phyloP scores from a whole-genome alignment of 2,113 vertebrate genomes.

The Struthio camelus region DNA sequence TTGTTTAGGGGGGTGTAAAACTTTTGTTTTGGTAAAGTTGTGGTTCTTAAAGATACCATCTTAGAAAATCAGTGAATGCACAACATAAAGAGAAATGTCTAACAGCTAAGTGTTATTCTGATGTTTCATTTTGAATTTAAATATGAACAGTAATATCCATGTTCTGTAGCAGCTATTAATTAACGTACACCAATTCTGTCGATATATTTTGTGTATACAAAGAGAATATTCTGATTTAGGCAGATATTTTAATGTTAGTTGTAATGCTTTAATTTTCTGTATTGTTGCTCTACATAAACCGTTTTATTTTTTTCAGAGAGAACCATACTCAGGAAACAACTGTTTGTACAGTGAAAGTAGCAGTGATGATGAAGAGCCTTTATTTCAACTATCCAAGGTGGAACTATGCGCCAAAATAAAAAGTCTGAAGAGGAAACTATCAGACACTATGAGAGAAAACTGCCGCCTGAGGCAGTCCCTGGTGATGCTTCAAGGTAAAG shows the following conservation, averaged over 20 bases:
- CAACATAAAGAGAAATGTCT: neutral
- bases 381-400: slow-evolving; percentile 77
- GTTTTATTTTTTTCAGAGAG: slow-evolving; percentile 52
- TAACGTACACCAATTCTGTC: neutral
- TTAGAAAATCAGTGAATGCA: neutral
- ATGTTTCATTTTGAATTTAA: neutral
- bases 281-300: neutral
- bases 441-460: slow-evolving; percentile 74
- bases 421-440: slow-evolving; percentile 74
- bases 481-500: slow-evolving; percentile 79
- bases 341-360: slow-evolving; percentile 74
- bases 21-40: neutral
- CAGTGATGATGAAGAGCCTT: slow-evolving; percentile 77
- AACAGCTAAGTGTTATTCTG: neutral
- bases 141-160: neutral
- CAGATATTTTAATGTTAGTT: neutral
- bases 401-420: slow-evolving; percentile 76
- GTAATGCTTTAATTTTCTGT: neutral
- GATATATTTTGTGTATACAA: neutral
- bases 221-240: neutral
- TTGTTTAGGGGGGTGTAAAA: neutral
- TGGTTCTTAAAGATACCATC: neutral
- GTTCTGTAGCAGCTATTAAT: neutral
- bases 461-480: slow-evolving; percentile 77
- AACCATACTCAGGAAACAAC: slow-evolving; percentile 68